phyloP scores from a whole-genome alignment of 2,888 invertebrate genomes.

The Ellobium chinense region DNA sequence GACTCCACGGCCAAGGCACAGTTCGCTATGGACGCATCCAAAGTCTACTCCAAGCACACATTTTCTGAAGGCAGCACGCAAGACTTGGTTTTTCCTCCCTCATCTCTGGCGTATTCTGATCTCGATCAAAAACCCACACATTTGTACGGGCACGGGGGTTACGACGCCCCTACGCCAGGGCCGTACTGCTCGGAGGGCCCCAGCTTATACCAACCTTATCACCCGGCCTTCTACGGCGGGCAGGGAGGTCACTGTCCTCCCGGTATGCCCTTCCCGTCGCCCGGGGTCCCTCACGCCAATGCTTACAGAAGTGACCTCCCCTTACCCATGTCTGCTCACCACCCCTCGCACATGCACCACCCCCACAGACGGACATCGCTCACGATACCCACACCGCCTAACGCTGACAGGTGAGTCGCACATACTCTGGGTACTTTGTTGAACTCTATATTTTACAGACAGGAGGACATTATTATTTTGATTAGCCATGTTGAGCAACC shows the following conservation, averaged over 20 bases:
- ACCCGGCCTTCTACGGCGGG: slow-evolving; percentile 62
- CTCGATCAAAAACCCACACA: slow-evolving; percentile 62
- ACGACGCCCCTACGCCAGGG: slow-evolving; percentile 52
- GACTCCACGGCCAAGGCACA: slow-evolving; percentile 48
- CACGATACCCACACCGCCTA: slow-evolving; percentile 67
- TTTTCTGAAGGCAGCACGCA: slow-evolving; percentile 48
- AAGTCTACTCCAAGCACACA: slow-evolving; percentile 56
- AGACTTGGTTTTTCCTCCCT: slow-evolving; percentile 56
- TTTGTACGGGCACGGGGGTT: slow-evolving; percentile 51
- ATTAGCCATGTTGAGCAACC: neutral
- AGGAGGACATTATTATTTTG: neutral
- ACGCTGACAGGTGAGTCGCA: slow-evolving; percentile 66
- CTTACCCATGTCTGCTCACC: slow-evolving; percentile 54
- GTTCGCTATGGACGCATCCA: slow-evolving; percentile 42
- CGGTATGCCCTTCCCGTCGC: slow-evolving; percentile 42
- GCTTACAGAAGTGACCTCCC: slow-evolving; percentile 53
- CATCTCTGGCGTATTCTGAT: slow-evolving; percentile 48
- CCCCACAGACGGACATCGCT: slow-evolving; percentile 66
- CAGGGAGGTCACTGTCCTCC: slow-evolving; percentile 48
- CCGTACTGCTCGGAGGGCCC: slow-evolving; percentile 52
- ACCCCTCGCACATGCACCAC: slow-evolving; percentile 56
- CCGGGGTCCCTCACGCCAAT: slow-evolving; percentile 50
- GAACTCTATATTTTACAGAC: neutral
- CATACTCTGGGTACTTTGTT: no score
- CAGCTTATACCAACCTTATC: slow-evolving; percentile 59